These are phyloP conservation scores for Danio albolineatus DNA, from an alignment of 2,797 vertebrate genomes.

Conservation along the genomic window DNA sequence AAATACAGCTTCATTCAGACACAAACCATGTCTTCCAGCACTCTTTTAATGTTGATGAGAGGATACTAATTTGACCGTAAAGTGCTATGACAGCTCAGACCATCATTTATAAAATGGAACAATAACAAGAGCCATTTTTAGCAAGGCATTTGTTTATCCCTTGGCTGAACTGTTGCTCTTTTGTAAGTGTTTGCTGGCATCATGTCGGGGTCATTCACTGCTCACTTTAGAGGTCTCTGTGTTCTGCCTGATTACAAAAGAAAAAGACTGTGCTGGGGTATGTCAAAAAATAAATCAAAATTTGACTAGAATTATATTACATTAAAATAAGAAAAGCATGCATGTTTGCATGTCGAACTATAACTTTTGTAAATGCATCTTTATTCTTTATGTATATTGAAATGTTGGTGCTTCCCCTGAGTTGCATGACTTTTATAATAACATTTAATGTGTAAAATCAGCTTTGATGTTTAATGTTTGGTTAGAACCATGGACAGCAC, in stretches of 20 bases:
- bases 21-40: background rate
- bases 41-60: background rate
- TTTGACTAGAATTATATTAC: background rate
- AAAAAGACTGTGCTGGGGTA: background rate
- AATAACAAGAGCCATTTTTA: conserved; percentile 7
- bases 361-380: background rate
- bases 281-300: background rate
- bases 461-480: background rate
- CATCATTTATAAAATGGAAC: conserved; percentile 13
- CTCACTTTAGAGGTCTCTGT: background rate
- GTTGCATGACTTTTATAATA: background rate
- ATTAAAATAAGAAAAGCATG: background rate
- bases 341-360: background rate
- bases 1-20: background rate
- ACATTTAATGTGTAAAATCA: background rate
- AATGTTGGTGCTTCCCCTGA: background rate
- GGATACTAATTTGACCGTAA: background rate
- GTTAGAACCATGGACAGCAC: conserved; percentile 37
- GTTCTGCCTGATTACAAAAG: background rate
- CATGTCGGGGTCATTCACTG: conserved; percentile 2
- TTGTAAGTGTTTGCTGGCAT: background rate
- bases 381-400: background rate
- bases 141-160: conserved; percentile 1
- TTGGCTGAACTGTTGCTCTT: conserved; percentile 24
- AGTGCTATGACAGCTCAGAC: background rate